A percentile compares a stretch with the other conserved stretches of the same genome.
These are phyloP conservation scores for Babylonia areolata DNA, from an alignment of 1,140 invertebrate genomes.

Conservation along the genomic window DNA sequence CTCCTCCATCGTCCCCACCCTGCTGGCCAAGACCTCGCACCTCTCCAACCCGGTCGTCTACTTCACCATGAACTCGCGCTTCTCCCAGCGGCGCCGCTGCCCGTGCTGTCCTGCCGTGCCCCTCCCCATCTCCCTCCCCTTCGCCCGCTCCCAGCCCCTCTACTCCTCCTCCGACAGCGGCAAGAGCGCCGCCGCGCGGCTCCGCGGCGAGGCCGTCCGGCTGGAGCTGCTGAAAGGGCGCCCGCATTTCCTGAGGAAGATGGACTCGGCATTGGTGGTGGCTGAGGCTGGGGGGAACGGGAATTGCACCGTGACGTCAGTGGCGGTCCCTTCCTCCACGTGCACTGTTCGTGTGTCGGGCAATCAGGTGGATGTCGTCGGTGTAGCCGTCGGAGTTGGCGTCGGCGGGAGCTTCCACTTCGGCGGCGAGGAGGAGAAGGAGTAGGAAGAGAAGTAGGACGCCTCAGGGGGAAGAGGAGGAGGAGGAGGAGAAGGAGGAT, in stretches of 20 bases:
- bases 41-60: slow-evolving; percentile 38
- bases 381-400: too few relatives aligned
- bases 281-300: background rate
- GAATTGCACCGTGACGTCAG: background rate
- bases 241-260: background rate
- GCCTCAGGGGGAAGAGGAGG: too few relatives aligned
- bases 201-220: background rate
- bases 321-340: too few relatives aligned
- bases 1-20: slow-evolving; percentile 24
- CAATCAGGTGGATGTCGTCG: too few relatives aligned
- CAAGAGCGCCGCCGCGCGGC: background rate
- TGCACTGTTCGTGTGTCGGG: too few relatives aligned
- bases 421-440: too few relatives aligned
- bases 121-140: background rate
- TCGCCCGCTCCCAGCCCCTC: background rate
- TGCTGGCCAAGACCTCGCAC: slow-evolving; percentile 40
- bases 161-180: background rate
- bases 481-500: too few relatives aligned
- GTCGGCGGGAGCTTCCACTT: too few relatives aligned
- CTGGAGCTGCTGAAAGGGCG: background rate
- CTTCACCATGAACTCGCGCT: slow-evolving; percentile 37
- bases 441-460: too few relatives aligned
- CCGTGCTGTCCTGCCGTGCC: slow-evolving; percentile 18
- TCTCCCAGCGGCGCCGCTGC: background rate
- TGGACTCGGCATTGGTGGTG: background rate